Base-by-base conservation (phyloP, 2,888 invertebrate species). In the Andrena chrysosceles region DNA sequence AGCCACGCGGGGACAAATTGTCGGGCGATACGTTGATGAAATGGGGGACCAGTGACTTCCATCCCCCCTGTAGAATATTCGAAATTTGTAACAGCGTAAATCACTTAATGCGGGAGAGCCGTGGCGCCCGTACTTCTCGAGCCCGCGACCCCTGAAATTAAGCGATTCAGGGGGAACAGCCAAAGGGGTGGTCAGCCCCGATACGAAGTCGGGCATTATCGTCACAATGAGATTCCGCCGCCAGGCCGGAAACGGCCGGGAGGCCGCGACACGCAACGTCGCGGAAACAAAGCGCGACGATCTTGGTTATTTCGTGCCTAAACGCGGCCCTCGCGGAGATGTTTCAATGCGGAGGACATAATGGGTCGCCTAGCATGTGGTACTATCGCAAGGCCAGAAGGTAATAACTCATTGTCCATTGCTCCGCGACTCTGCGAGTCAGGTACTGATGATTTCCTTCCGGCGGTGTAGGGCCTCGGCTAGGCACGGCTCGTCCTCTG, bases 391-490 rank as follows among this genome's bases (percentile, higher is more conserved):
- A 35, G 81, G 85, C 87, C 89, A 88, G 89, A 91, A 90, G 90
- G 89, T 88, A 91, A 92, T 92, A 92, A 92, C 87, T 92, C 92
- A 92, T 92, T 92, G 92, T 91, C 91, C 91, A 86, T 81, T 83
- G 87, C 85, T 73, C 85, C 72, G 85, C 87, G 89, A 86, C 85
- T 84, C 88, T 76, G 81, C 83, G 85, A 88, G 90, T 90, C 90
- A 87, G 87, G 87, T 89, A 92, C 91, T 89, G 91, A 92, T 92
- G 90, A 91, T 90, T 92, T 92, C 92, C 92, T 91, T 92, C 92
- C 92, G 90, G 89, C 76, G 85, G 59, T 79, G 76, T 76, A 74
- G 75, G 62, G 80, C 77, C 77, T 81, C 70, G 76, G 76, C 76
- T 72, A 81, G 68, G 80, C 77, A 78, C 70, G 77, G 76, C 76